These are phyloP conservation scores for Bimastos eiseni DNA, from an alignment of 2,888 invertebrate genomes.

Conservation along the genomic window DNA sequence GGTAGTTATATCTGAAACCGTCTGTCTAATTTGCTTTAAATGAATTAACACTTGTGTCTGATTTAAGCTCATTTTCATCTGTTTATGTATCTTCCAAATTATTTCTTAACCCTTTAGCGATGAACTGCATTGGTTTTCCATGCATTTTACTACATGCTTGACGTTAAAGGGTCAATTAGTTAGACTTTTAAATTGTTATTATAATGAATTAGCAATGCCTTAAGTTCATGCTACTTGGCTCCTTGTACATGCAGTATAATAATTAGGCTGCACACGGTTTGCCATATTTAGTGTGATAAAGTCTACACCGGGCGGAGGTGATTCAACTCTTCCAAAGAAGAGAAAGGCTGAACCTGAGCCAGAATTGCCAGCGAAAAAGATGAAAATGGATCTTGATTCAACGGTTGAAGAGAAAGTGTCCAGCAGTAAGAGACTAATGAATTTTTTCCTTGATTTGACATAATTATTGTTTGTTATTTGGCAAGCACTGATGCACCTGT, in stretches of 20 bases:
- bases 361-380: slow-evolving; percentile 33
- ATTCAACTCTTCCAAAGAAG: slow-evolving; percentile 76
- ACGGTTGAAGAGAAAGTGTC: neutral
- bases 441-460: neutral
- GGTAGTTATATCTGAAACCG: too few species aligned
- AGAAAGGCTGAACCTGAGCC: slow-evolving; percentile 50
- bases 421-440: neutral
- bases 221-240: neutral
- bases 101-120: neutral
- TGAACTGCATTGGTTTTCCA: too few species aligned
- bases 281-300: slow-evolving; percentile 67
- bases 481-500: neutral
- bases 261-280: neutral
- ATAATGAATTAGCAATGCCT: neutral
- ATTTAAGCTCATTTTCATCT: slow-evolving; percentile 1
- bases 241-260: neutral
- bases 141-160: too few species aligned
- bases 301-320: slow-evolving; percentile 77
- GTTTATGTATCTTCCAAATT: neutral
- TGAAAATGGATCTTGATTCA: slow-evolving; percentile 5
- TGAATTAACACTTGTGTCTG: too few species aligned
- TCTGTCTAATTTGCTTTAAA: too few species aligned
- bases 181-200: neutral
- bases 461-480: neutral
- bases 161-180: too few species aligned